Conservation (phyloP, 2,113 vertebrate genomes). For the Rhea americana region DNA sequence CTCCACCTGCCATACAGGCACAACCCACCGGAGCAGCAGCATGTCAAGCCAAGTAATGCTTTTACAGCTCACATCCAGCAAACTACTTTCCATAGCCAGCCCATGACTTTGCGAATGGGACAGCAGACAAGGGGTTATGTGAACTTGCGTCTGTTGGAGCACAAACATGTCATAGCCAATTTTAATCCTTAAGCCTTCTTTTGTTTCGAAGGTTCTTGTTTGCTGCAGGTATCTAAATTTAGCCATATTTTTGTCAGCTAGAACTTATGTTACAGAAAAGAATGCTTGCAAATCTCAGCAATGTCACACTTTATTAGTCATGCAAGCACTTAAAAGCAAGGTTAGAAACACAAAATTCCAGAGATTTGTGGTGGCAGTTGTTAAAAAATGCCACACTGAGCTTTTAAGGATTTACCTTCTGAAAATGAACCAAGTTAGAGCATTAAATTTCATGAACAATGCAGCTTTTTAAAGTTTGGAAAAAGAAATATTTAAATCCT, state of each 20-base stretch:
- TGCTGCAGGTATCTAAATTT: slow-evolving; percentile 82
- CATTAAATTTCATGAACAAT: slow-evolving; percentile 72
- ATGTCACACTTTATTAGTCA: slow-evolving; percentile 85
- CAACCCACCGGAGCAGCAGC: slow-evolving; percentile 7
- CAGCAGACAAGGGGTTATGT: slow-evolving; percentile 30
- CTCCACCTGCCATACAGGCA: slow-evolving; percentile 42
- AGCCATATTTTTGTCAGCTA: slow-evolving; percentile 78
- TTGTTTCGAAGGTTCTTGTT: slow-evolving; percentile 76
- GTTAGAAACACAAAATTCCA: slow-evolving; percentile 61
- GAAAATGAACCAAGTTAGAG: slow-evolving; percentile 55
- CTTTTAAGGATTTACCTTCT: slow-evolving; percentile 75
- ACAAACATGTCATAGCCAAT: slow-evolving; percentile 68
- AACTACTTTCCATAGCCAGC: background rate
- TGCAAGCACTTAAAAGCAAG: slow-evolving; percentile 76
- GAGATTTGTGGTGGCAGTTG: slow-evolving; percentile 62
- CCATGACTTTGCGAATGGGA: background rate
- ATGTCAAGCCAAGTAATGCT: background rate
- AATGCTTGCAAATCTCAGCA: slow-evolving; percentile 77
- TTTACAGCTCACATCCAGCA: background rate
- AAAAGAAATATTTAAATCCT: slow-evolving; percentile 65
- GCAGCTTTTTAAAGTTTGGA: slow-evolving; percentile 55
- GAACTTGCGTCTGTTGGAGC: slow-evolving; percentile 57
- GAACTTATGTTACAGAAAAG: slow-evolving; percentile 76
- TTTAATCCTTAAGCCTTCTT: slow-evolving; percentile 71
- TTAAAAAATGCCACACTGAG: slow-evolving; percentile 69